Base-by-base conservation (phyloP, 2,113 vertebrate genomes). In the Callopanchax toddi region DNA sequence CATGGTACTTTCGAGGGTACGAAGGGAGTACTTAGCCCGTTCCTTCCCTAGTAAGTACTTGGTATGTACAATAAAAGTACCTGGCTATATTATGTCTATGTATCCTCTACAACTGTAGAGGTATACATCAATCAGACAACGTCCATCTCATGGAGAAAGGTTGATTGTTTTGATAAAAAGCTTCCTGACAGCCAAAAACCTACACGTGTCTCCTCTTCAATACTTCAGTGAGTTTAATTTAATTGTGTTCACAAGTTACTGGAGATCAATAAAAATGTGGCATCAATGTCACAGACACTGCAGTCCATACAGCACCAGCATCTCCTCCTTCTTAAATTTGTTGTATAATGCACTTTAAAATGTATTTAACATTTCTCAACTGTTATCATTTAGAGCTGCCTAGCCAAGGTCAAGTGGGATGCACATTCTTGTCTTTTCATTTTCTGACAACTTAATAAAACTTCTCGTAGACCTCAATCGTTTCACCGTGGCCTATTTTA, bases 381-480 rank as follows among this genome's bases (percentile, higher is more conserved):
- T 16, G 51, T 78, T 68, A 67, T 81, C 54, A 36, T 34, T 46
- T 17, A 11, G 2, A 16, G 36, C 20, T 52, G 68, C 71, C 65
- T 60, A 34, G 49, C 53, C 68, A 76, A 84, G 82, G 82, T 89
- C 74, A 78, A 34, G 16, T 46, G 36, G 26, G 65, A 58, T 6
- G 21, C 34, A 18, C 26, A 0, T 51, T 43, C 65, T 59, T 49
- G 60, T 82, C 68, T 56, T 58, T 74, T 78, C 66, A 64, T 62
- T 64, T 56, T 79, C 76, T 75, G 84, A 84, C 84, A 86, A 68
- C 74, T 87, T 81, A 74, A 84, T 87, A 87, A 83, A 87, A 76
- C 67, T 71, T 29, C 55, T 74, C 25, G 42, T 54, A 52, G 60
- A 83, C 70, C 63, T 70, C 46, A 32, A 50, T 48, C 62, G 26